Base-by-base conservation (phyloP, 1,140 invertebrate species). In the Ceratina japonica region DNA sequence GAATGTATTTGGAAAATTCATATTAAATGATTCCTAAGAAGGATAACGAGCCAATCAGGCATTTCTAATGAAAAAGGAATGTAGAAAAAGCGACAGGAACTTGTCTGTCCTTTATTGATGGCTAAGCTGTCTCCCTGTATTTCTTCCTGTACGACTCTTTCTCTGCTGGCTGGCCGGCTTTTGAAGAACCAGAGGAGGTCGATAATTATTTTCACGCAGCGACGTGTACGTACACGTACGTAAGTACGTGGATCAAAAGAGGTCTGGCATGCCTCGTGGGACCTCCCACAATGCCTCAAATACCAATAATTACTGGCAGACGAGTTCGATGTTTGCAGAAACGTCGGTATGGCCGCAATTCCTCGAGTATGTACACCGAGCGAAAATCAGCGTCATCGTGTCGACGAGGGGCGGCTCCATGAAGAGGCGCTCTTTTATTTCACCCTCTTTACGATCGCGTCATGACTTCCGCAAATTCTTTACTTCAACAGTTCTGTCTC, bases 191-290 rank as follows among this genome's bases (percentile, higher is more conserved):
- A 64, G 84, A 78, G 83, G 68, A 78, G 84, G 75, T 71, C 74
- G 79, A 83, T 85, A 87, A 87, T 87, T 87, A 87, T 87, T 87
- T 87, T 87, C 86, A 87, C 86, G 86, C 86, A 87, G 65, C 75
- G 61, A 64, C 85, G 71, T 79, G 68, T 71, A 64, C 75, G 54
- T n/a, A 44, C 37, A 44, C 54, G 54, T 56, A 44, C 37, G 10
- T 56, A 77, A 72, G 66, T 71, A 79, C 75, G 72, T 73, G 76
- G 72, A 71, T 75, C 74, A 54, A 80, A 77, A 75, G 82, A 81
- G 61, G 37, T 44, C 49, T 86, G 76, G 79, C 83, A 80, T 85
- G 83, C 80, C 84, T 85, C 83, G 68, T 51, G 84, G 74, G 81
- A 86, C 84, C 84, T 86, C 84, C 84, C 83, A 86, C 83, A 79